A percentile compares a stretch with the other conserved stretches of the same genome.
These are phyloP conservation scores for Microhierax caerulescens DNA, from an alignment of 2,797 vertebrate genomes.

Conservation along the genomic window DNA sequence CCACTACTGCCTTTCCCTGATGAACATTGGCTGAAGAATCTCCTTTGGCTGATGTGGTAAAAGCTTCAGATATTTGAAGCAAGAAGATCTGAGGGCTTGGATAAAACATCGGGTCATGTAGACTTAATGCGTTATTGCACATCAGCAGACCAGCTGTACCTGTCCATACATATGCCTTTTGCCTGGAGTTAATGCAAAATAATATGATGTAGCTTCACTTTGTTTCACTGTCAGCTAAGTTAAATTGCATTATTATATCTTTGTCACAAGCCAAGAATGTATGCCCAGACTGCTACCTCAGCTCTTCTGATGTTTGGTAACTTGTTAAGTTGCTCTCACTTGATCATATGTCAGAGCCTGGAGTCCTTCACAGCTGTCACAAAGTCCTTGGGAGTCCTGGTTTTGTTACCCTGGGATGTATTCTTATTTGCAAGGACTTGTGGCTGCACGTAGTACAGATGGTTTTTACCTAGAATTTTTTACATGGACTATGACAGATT, in stretches of 20 bases:
- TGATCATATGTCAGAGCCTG: constrained; percentile 15
- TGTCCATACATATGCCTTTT: constrained; percentile 6
- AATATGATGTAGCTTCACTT: constrained; percentile 36
- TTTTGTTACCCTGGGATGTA: neutral
- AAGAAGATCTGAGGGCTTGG: neutral
- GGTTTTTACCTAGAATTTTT: neutral
- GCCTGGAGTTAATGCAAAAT: constrained; percentile 45
- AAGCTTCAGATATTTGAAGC: neutral
- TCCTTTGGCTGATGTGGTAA: neutral
- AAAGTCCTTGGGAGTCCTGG: constrained; percentile 21
- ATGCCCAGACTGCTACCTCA: constrained; percentile 53
- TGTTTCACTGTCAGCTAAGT: constrained; percentile 56
- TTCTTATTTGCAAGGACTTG: neutral
- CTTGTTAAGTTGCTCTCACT: constrained; percentile 19
- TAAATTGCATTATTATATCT: constrained; percentile 62
- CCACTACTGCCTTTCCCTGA: neutral
- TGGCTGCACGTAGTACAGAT: neutral
- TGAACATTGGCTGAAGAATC: neutral
- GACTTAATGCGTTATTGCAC: neutral
- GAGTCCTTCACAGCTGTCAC: constrained; percentile 39
- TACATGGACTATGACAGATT: neutral
- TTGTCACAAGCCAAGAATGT: neutral
- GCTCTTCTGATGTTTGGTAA: constrained; percentile 44
- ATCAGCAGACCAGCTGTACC: neutral
- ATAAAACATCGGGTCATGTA: neutral